phyloP scores from a whole-genome alignment of 2,888 invertebrate species.

The Hetaerina titia region DNA sequence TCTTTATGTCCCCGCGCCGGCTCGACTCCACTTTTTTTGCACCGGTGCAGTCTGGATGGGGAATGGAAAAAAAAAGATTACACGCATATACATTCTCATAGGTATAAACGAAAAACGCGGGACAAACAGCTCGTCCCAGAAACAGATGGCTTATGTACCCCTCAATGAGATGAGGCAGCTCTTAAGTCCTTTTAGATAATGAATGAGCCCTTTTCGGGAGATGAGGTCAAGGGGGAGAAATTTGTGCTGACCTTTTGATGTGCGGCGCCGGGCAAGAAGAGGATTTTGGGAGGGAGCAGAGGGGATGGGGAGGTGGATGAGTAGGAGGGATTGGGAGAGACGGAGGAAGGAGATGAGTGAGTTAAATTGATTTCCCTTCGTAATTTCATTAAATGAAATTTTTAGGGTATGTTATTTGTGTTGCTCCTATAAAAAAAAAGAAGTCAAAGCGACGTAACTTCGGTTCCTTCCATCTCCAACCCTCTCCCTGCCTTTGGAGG shows the following conservation, averaged over 20 bases:
- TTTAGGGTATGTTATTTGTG: constrained; percentile 12
- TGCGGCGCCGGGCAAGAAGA: background rate
- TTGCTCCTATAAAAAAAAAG: background rate
- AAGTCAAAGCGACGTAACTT: background rate
- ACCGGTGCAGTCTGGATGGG: background rate
- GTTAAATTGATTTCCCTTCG: background rate
- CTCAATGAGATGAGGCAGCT: background rate
- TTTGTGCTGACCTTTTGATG: constrained; percentile 21
- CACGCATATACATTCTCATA: background rate
- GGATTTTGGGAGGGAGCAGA: background rate
- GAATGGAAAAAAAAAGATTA: background rate
- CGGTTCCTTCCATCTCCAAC: background rate
- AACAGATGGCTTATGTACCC: background rate
- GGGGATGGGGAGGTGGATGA: background rate
- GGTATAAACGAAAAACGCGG: background rate
- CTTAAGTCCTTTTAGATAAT: constrained; percentile 22
- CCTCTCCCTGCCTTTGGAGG: background rate
- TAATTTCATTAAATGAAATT: constrained; percentile 15
- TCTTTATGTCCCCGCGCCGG: too few relatives aligned
- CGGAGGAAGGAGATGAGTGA: background rate
- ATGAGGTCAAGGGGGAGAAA: background rate
- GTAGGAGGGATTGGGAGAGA: background rate
- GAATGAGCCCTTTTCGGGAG: background rate
- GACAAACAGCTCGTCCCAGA: background rate
- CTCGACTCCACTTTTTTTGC: background rate